Evolutionary conservation across 1,140 invertebrate genomes (phyloP).

Genomic region (Parapsyche elsis): DNA sequence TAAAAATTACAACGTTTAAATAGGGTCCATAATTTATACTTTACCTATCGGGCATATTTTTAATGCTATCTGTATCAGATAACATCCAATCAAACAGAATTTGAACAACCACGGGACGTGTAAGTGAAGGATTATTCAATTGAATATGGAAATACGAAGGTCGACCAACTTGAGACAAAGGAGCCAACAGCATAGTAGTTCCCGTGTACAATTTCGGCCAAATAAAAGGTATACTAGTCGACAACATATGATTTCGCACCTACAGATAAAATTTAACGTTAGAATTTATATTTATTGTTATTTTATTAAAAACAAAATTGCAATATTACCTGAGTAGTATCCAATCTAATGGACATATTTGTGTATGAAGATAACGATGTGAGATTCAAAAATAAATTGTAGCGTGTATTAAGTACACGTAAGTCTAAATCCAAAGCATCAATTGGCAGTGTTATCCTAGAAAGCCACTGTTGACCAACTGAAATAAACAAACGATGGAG

Average conservation of each 20-base stretch:
- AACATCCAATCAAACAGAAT: constrained; percentile 70
- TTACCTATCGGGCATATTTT: constrained; percentile 22
- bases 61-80: background rate
- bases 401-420: constrained; percentile 70
- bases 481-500: constrained; percentile 55
- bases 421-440: constrained; percentile 73
- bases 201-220: constrained; percentile 75
- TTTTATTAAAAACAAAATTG: background rate
- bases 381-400: constrained; percentile 69
- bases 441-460: constrained; percentile 74
- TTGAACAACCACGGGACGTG: constrained; percentile 71
- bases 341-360: constrained; percentile 80
- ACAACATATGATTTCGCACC: constrained; percentile 71
- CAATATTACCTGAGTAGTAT: constrained; percentile 79
- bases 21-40: too few species aligned
- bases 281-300: background rate
- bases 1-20: too few species aligned
- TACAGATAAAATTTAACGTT: constrained; percentile 23
- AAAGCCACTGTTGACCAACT: constrained; percentile 76
- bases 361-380: constrained; percentile 67
- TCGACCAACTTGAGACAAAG: constrained; percentile 85
- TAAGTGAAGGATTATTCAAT: constrained; percentile 71
- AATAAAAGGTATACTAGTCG: constrained; percentile 75
- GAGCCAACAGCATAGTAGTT: constrained; percentile 65
- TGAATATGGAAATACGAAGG: constrained; percentile 73